Conservation (phyloP, 2,797 vertebrate species). For the Atherinosoma microstoma region DNA sequence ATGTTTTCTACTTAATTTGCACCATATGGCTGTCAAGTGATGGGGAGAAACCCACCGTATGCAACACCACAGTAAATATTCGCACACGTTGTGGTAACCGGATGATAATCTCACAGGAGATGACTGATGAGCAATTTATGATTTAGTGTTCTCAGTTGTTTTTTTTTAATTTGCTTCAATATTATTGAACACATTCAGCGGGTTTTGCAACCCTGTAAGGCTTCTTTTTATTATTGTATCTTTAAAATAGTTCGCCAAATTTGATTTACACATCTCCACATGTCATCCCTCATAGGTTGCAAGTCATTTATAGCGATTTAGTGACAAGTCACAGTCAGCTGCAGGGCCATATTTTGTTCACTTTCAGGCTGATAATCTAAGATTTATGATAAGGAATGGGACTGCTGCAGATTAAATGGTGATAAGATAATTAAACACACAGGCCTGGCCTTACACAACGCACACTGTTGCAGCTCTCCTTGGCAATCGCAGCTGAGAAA, state of each 20-base stretch:
- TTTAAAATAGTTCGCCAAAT: constrained; percentile 63
- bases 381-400: constrained; percentile 78
- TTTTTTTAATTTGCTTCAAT: constrained; percentile 54
- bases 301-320: constrained; percentile 67
- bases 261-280: constrained; percentile 66
- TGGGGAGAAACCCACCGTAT: constrained; percentile 60
- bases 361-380: constrained; percentile 65
- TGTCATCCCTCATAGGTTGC: constrained; percentile 63
- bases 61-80: constrained; percentile 69
- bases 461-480: constrained; percentile 69
- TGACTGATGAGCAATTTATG: constrained; percentile 56
- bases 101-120: constrained; percentile 74
- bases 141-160: constrained; percentile 60
- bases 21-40: constrained; percentile 76
- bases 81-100: constrained; percentile 70
- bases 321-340: constrained; percentile 66
- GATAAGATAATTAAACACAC: constrained; percentile 80
- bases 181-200: constrained; percentile 58
- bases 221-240: constrained; percentile 55
- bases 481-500: constrained; percentile 64
- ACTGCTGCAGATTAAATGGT: constrained; percentile 76
- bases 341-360: constrained; percentile 64
- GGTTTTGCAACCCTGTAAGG: constrained; percentile 57
- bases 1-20: constrained; percentile 71
- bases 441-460: constrained; percentile 70